phyloP scores from a whole-genome alignment of 2,113 vertebrate species.

The Xiphorhynchus elegans region DNA sequence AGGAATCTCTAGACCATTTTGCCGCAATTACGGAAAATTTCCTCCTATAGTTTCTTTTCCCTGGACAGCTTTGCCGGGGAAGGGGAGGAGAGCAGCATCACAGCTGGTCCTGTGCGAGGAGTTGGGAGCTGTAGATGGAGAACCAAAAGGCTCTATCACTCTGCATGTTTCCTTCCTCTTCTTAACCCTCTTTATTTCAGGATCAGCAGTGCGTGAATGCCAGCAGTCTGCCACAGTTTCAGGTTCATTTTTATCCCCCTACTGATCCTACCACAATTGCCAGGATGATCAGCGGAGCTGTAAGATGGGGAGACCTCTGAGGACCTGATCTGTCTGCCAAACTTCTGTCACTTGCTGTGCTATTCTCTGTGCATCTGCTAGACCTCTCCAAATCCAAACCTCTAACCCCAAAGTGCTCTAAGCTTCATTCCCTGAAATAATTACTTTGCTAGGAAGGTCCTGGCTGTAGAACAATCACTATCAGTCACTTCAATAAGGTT shows the following conservation, averaged over 20 bases:
- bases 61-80: background rate
- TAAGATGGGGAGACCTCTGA: background rate
- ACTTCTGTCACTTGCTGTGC: background rate
- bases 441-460: background rate
- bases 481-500: background rate
- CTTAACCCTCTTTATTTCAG: constrained; percentile 45
- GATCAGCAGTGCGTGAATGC: background rate
- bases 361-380: background rate
- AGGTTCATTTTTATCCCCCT: constrained; percentile 4
- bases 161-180: background rate
- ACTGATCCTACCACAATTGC: background rate
- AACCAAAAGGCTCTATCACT: background rate
- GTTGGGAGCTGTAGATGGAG: background rate
- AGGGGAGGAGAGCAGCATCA: background rate
- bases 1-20: constrained; percentile 58
- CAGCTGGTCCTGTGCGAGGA: background rate
- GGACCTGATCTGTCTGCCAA: constrained; percentile 9
- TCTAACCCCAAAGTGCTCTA: background rate
- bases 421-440: background rate
- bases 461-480: background rate
- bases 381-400: background rate
- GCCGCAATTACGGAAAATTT: background rate
- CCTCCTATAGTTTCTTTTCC: background rate
- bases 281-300: background rate
- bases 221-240: constrained; percentile 21